Evolutionary conservation across 1,140 invertebrate genomes (phyloP), one percentile per base, ranked within the genome.

Genomic region (Bombus turneri): DNA sequence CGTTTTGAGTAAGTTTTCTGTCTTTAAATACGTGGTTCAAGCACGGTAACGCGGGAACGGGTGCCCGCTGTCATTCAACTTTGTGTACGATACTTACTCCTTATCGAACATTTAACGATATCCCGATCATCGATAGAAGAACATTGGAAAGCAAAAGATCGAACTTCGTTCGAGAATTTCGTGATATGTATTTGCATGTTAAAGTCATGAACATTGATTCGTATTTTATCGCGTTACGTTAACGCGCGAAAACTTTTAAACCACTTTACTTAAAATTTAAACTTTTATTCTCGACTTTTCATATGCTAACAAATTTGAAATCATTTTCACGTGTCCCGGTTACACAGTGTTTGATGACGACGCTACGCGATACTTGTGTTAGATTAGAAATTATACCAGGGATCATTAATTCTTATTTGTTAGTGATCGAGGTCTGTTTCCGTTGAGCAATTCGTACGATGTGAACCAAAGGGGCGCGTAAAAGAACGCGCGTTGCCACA

Each of bases 1-100:
- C n/a, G 62, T 81, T 41, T 59, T 90, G 12, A 82, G 89, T 90
- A 90, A 90, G 89, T 90, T 53, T 53, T 53, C 47, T 53, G 47
- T 53, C 47, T 53, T 53, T 53, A 53, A 53, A 22, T 66, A 66
- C n/a, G 15, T 31, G 13, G 13, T 64, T n/a, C 34, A 18, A 53
- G 0, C 6, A 53, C 6, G 47, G 18, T 22, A 53, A 53, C 47
- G 47, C 18, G 18, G 47, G 47, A 53, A 18, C 18, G 5, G 18
- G 6, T 18, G 18, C 6, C 15, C 15, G 25, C 31, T 68, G 13
- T 34, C 31, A 34, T 34, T 6, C 64, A 34, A 39, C 5, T 71
- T 71, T 6, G 22, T 10, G 31, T 31, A 15, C 13, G 62, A n/a
- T n/a, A 31, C 4, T 31, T 64, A 64, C 31, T 64, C n/a, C 1